phyloP scores from a whole-genome alignment of 2,797 vertebrate species.

The Rhinella marina region DNA sequence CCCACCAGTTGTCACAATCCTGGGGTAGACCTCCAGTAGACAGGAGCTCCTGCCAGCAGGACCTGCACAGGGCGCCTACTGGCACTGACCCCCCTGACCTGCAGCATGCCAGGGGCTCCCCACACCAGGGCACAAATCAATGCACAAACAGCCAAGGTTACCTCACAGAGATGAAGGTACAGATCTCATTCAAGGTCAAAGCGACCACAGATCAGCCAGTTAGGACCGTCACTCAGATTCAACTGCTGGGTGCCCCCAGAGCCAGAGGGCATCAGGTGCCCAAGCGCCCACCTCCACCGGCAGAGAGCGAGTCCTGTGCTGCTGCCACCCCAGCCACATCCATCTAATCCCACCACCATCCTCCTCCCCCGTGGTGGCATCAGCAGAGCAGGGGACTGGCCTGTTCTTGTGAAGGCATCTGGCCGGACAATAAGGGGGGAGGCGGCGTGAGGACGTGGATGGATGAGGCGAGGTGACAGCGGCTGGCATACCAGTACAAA shows the following conservation, averaged over 20 bases:
- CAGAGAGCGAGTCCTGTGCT: not conserved
- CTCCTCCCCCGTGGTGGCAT: not conserved
- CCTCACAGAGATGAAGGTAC: not conserved
- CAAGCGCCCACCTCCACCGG: not conserved
- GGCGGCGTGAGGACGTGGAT: not conserved
- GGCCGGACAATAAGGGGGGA: not conserved
- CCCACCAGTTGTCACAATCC: not conserved
- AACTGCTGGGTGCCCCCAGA: conserved; percentile 14
- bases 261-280: not conserved
- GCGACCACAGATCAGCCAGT: conserved; percentile 22
- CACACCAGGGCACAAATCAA: not conserved
- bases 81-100: not conserved
- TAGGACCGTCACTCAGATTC: not conserved
- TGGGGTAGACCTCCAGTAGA: not conserved
- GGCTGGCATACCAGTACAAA: conserved; percentile 8
- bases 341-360: conserved; percentile 28
- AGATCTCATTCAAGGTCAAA: conserved; percentile 47
- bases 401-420: conserved; percentile 35
- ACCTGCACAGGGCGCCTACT: not conserved
- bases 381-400: not conserved
- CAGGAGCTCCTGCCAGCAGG: not conserved
- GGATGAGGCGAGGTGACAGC: too few relatives aligned
- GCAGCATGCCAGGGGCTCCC: not conserved
- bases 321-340: conserved; percentile 7
- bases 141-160: not conserved